These are phyloP conservation scores for Loris lydekkerianus DNA, from an alignment of 2,797 vertebrate species.

Conservation along the genomic window DNA sequence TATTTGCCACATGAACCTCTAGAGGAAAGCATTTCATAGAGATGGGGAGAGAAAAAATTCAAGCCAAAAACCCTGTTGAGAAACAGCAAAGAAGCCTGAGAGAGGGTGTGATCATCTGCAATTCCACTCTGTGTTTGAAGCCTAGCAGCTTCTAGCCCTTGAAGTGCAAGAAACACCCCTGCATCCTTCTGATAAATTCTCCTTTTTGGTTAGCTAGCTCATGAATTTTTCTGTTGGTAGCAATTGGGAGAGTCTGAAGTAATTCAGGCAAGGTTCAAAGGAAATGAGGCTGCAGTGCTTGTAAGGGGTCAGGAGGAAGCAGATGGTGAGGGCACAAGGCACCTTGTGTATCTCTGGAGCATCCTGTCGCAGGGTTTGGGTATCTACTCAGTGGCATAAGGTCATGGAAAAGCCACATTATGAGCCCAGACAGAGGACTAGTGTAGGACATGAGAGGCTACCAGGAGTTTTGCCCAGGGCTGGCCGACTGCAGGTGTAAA, in stretches of 20 bases:
- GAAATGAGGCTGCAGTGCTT: neutral
- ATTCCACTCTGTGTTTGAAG: slow-evolving; percentile 36
- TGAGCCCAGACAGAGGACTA: neutral
- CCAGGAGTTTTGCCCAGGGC: neutral
- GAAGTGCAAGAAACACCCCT: slow-evolving; percentile 39
- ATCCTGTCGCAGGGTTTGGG: neutral
- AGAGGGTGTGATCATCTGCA: neutral
- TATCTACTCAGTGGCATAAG: accelerated
- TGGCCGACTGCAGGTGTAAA: slow-evolving; percentile 16
- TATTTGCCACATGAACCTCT: neutral
- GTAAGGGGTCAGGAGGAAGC: neutral
- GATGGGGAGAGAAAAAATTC: neutral
- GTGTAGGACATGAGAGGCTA: neutral
- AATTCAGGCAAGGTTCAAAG: neutral
- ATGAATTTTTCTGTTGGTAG: slow-evolving; percentile 73
- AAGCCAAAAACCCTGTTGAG: neutral
- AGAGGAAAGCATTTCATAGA: neutral
- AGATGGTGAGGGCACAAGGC: neutral
- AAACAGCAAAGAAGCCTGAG: neutral
- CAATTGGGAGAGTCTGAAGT: neutral
- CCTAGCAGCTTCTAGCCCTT: slow-evolving; percentile 9
- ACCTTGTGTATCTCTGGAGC: accelerated
- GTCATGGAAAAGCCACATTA: neutral
- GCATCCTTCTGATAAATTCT: slow-evolving; percentile 46
- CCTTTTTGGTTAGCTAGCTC: slow-evolving; percentile 41